Base-by-base conservation (phyloP, 2,113 vertebrate species). In the Gobiocypris rarus region DNA sequence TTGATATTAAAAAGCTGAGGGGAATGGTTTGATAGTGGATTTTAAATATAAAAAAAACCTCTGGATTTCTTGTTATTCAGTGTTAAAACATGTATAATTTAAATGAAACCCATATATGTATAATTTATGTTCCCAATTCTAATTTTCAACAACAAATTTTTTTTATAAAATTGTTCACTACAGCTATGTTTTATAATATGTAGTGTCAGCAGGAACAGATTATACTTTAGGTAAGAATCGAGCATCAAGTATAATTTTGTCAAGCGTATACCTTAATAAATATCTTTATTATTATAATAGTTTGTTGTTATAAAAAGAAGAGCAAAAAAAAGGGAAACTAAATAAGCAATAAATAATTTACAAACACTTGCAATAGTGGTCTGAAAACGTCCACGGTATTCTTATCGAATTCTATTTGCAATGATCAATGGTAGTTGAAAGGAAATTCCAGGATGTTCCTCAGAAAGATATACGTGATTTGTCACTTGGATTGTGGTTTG, bases 201-300 rank as follows among this genome's bases (percentile, higher is more conserved):
- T 54, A 54, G 52, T 54, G 52, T 19, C 17, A 19, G 52, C 52
- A 52, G 19, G 54, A 58, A 59, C 9, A 59, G 22, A 50, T 50
- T 5, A n/a, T n/a, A 38, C 34, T 41, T 9, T 3, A 22, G 8
- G 31, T 67, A 38, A 22, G 17, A 71, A 24, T 24, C 0, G 0
- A 24, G 1, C 34, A 45, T 71, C 10, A 71, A 15, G 13, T 71
- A 24, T 8, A 45, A 24, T 48, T 19, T 54, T 48, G 48, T 17
- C 80, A 50, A 45, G 22, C 48, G 7, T 67, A 74, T 61, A 22
- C 48, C 3, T 69, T 54, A 34, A 87, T 87, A 87, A 87, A 87
- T 87, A 87, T 43, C 1, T 75, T 48, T 75, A 28, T 31, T 4
- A 48, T 4, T 0, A 8, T 24, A 81, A 56, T 52, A 78, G n/a